Evolutionary conservation across 2,888 invertebrate species (phyloP).

Genomic region (Baronia brevicornis): DNA sequence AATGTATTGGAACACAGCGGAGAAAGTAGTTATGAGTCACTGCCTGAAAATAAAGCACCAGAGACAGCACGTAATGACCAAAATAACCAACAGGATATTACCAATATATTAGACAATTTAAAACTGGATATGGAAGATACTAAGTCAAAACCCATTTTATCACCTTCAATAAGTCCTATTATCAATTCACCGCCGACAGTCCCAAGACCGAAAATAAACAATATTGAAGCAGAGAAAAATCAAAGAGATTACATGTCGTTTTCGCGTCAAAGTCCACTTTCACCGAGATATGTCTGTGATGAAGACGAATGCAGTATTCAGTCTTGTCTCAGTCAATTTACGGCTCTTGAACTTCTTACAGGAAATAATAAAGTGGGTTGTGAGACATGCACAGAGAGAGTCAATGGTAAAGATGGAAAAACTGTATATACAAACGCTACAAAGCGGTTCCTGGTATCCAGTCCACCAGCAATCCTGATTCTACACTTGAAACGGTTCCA

Average conservation of each 20-base stretch:
- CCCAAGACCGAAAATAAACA: conserved; percentile 39
- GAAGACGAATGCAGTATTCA: conserved; percentile 89
- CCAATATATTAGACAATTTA: conserved; percentile 44
- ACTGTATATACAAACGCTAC: conserved; percentile 88
- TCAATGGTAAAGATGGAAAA: conserved; percentile 80
- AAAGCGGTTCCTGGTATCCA: conserved; percentile 89
- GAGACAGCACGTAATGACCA: conserved; percentile 33
- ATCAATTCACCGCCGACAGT: conserved; percentile 35
- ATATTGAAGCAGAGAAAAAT: conserved; percentile 44
- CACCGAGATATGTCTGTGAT: conserved; percentile 81
- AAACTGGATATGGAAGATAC: conserved; percentile 47
- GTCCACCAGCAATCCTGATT: conserved; percentile 95
- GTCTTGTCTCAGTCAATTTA: conserved; percentile 95
- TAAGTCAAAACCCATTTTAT: conserved; percentile 34
- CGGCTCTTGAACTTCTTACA: conserved; percentile 90
- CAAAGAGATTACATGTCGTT: conserved; percentile 38
- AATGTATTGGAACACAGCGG: conserved; percentile 54
- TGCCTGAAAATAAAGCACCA: conserved; percentile 37
- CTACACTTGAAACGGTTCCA: conserved; percentile 97
- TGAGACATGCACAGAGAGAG: conserved; percentile 88
- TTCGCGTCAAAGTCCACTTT: conserved; percentile 66
- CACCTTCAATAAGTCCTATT: conserved; percentile 38
- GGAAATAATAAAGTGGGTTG: conserved; percentile 96
- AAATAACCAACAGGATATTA: conserved; percentile 35
- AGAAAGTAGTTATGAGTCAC: conserved; percentile 51